Evolutionary conservation across 2,888 invertebrate genomes (phyloP).

Genomic region (Periphyllus acericola): DNA sequence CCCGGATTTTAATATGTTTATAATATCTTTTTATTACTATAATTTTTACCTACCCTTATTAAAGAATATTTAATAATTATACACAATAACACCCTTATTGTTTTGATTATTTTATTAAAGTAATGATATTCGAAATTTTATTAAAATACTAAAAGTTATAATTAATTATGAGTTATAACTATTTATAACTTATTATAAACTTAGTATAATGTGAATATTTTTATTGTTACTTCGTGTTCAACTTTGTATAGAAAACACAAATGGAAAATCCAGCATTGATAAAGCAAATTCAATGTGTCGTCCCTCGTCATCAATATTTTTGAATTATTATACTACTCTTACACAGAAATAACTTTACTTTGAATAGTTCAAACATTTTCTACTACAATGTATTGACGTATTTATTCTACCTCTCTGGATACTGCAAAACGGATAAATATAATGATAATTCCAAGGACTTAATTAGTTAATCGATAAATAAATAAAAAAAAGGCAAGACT

Average conservation of each 20-base stretch:
- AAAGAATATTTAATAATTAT: neutral
- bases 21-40: neutral
- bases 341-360: neutral
- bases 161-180: neutral
- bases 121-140: neutral
- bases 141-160: neutral
- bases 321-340: too few relatives aligned
- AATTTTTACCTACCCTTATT: neutral
- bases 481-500: too few relatives aligned
- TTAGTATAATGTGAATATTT: neutral
- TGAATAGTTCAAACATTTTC: neutral
- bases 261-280: constrained; percentile 1
- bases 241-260: neutral
- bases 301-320: neutral
- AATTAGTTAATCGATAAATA: too few relatives aligned
- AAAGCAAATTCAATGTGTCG: neutral
- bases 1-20: too few relatives aligned
- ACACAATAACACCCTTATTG: neutral
- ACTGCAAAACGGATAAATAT: too few relatives aligned
- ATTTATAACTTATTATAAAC: neutral
- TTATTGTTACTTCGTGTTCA: neutral
- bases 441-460: too few relatives aligned
- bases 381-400: neutral
- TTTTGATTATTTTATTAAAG: neutral
- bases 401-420: too few relatives aligned